Conservation (phyloP, 2,888 invertebrate genomes). For the Eurytoma californica region DNA sequence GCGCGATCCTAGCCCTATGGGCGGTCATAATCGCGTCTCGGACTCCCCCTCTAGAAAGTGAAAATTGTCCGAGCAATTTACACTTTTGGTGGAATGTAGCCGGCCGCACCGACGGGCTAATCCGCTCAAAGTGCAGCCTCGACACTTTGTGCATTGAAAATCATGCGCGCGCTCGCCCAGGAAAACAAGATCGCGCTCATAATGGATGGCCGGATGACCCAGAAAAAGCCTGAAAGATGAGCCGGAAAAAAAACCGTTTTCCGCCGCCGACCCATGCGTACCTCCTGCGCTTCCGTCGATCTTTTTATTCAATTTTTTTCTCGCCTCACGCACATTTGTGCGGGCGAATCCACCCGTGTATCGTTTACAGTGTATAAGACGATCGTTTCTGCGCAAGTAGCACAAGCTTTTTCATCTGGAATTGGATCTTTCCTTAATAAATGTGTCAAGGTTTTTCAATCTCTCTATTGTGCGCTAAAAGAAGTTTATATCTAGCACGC, state of each 20-base stretch:
- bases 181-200: conserved; percentile 52
- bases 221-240: conserved; percentile 59
- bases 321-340: conserved; percentile 48
- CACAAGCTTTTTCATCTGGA: conserved; percentile 11
- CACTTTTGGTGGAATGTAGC: conserved; percentile 66
- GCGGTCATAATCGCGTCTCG: conserved; percentile 53
- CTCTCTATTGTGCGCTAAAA: too few relatives aligned
- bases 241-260: conserved; percentile 50
- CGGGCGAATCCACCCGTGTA: conserved; percentile 42
- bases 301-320: conserved; percentile 51
- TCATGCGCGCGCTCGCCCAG: conserved; percentile 53
- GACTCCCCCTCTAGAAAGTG: conserved; percentile 32
- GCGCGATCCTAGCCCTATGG: conserved; percentile 47
- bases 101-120: conserved; percentile 60
- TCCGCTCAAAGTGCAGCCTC: conserved; percentile 58
- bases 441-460: neutral
- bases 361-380: conserved; percentile 46
- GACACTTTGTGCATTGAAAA: conserved; percentile 33
- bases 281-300: conserved; percentile 40
- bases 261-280: neutral
- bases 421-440: conserved; percentile 28
- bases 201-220: conserved; percentile 60
- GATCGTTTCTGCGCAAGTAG: conserved; percentile 46
- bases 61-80: conserved; percentile 73
- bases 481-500: too few relatives aligned